Evolutionary conservation across 35 echinoderm and acorn worm species (phyloP).

Genomic region (Lytechinus pictus): DNA sequence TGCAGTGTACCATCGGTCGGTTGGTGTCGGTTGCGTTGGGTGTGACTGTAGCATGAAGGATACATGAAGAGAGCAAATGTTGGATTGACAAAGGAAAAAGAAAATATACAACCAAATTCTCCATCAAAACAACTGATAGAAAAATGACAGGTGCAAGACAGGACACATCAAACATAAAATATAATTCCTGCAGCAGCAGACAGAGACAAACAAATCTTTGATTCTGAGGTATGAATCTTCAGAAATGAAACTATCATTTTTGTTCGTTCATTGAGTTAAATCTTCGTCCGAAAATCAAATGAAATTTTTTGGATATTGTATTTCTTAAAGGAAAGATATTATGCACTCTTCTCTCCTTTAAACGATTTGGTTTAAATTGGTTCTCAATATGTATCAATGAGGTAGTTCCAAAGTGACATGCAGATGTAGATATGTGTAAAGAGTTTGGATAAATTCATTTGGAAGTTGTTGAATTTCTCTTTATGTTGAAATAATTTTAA

Average conservation of each 20-base stretch:
- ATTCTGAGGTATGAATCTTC: background rate
- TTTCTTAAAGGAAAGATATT: background rate
- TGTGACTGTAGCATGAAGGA: background rate
- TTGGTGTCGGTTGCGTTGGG: too few species aligned
- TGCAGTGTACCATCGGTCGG: too few species aligned
- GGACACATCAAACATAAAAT: slow-evolving; percentile 1
- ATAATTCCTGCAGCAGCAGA: background rate
- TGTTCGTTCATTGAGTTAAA: background rate
- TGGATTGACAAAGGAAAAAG: background rate
- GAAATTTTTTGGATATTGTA: background rate
- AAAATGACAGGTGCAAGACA: background rate
- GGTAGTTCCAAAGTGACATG: background rate
- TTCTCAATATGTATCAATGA: background rate
- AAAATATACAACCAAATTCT: background rate
- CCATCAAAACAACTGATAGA: background rate
- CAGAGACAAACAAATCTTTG: background rate
- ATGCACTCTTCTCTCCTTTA: background rate
- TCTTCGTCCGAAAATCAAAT: background rate
- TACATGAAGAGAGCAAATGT: background rate
- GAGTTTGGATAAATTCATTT: too few species aligned
- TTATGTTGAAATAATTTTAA: too few species aligned
- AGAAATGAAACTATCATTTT: background rate
- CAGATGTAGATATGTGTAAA: too few species aligned
- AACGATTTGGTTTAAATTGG: background rate
- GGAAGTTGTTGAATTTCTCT: too few species aligned